These are phyloP conservation scores for Palythoa grandis DNA, from an alignment of 92 coral and sea anemone genomes.

Conservation along the genomic window DNA sequence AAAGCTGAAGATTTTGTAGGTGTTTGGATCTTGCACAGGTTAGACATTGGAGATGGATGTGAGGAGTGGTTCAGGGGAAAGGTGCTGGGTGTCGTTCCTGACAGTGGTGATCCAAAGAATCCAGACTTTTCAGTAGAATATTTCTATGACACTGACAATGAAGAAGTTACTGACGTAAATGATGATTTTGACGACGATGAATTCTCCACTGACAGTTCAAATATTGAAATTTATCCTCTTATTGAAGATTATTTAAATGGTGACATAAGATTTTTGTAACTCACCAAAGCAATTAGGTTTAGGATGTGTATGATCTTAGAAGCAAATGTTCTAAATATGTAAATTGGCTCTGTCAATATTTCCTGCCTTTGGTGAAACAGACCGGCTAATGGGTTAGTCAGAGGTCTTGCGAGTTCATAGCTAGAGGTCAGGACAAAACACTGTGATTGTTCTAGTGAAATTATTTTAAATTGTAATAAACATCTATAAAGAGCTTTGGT, in stretches of 20 bases:
- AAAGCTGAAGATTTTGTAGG: constrained; percentile 31
- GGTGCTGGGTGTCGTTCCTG: constrained; percentile 38
- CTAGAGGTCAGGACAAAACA: constrained; percentile 10
- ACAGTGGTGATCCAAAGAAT: constrained; percentile 34
- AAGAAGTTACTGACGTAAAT: constrained; percentile 23
- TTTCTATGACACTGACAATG: constrained; percentile 35
- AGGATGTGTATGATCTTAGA: constrained; percentile 4
- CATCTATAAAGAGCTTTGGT: constrained; percentile 11
- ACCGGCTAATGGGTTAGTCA: constrained; percentile 7
- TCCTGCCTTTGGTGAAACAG: not conserved
- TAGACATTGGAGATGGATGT: constrained; percentile 32
- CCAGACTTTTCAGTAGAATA: constrained; percentile 27
- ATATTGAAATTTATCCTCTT: constrained; percentile 36
- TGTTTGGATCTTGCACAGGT: constrained; percentile 26
- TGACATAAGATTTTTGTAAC: constrained; percentile 26
- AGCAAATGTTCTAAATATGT: constrained; percentile 14
- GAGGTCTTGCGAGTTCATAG: constrained; percentile 14
- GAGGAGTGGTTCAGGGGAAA: constrained; percentile 32
- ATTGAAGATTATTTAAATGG: constrained; percentile 36
- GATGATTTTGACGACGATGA: constrained; percentile 37
- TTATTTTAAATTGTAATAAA: constrained; percentile 13
- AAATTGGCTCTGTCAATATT: constrained; percentile 20
- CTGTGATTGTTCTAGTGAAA: constrained; percentile 15
- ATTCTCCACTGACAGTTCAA: constrained; percentile 22
- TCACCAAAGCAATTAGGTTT: constrained; percentile 25